A percentile compares a stretch with the other conserved stretches of the same genome.
Evolutionary conservation across 2,797 vertebrate genomes (phyloP).

Genomic region (Hafferia zeledoni): DNA sequence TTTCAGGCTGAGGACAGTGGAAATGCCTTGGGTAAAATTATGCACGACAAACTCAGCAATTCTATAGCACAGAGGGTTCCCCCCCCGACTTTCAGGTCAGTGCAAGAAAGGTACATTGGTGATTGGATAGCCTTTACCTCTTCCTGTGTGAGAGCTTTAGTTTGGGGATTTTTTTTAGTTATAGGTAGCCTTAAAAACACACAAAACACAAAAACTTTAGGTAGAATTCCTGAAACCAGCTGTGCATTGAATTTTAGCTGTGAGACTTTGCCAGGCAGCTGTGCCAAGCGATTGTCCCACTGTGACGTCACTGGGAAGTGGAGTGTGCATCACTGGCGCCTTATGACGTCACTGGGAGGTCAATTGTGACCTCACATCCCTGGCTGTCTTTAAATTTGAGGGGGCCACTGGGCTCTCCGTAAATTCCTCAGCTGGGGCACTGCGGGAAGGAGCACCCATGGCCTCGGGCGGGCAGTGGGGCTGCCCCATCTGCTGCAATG

Average conservation of each 20-base stretch:
- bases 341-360: neutral
- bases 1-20: neutral
- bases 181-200: neutral
- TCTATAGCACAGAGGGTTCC: neutral
- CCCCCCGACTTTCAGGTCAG: neutral
- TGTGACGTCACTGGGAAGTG: neutral
- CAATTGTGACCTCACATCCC: neutral
- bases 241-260: neutral
- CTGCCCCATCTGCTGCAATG: neutral
- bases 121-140: neutral
- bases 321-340: neutral
- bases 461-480: neutral
- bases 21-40: neutral
- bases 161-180: neutral
- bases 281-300: neutral
- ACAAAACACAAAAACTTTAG: neutral
- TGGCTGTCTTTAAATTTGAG: rapidly evolving
- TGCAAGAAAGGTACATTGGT: neutral
- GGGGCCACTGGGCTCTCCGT: neutral
- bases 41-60: neutral
- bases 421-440: neutral
- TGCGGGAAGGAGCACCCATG: neutral
- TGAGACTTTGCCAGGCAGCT: neutral
- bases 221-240: neutral
- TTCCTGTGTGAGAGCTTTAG: rapidly evolving